Percentiles rank a stretch among this genome's conserved stretches.
Conservation (phyloP, 1,140 invertebrate species). For the Adoxophyes honmai region DNA sequence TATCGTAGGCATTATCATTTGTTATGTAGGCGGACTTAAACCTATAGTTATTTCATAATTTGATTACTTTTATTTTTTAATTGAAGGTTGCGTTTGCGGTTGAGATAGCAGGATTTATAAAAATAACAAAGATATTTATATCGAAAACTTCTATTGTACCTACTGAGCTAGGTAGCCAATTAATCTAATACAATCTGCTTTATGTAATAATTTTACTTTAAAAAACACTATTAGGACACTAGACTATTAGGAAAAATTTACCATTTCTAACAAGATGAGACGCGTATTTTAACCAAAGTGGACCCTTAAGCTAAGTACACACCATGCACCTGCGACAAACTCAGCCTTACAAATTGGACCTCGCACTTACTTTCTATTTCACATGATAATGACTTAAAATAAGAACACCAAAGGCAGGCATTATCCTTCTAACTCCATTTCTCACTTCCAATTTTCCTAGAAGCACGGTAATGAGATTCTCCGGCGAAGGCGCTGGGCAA, state of each 20-base stretch:
- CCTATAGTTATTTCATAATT: neutral
- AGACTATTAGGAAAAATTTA: too few species aligned
- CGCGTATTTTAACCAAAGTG: too few species aligned
- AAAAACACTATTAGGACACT: too few species aligned
- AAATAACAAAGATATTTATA: too few species aligned
- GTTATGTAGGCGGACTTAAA: slow-evolving; percentile 8
- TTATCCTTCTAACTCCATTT: slow-evolving; percentile 67
- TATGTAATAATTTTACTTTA: too few species aligned
- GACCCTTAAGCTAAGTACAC: neutral
- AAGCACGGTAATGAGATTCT: slow-evolving; percentile 69
- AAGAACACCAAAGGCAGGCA: slow-evolving; percentile 44
- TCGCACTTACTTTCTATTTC: slow-evolving; percentile 12
- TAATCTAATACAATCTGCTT: too few species aligned
- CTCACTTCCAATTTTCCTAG: slow-evolving; percentile 71
- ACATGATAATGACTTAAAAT: slow-evolving; percentile 53
- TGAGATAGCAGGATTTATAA: too few species aligned
- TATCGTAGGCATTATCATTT: slow-evolving; percentile 10
- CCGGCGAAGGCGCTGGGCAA: slow-evolving; percentile 55
- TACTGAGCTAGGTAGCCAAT: too few species aligned
- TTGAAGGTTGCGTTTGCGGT: too few species aligned
- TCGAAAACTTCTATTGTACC: too few species aligned
- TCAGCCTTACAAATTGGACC: neutral
- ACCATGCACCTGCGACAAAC: neutral
- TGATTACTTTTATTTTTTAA: too few species aligned
- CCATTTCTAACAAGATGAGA: too few species aligned